Percentiles rank a stretch among this genome's conserved stretches.
Conservation (phyloP, 2,888 invertebrate species). For the Ophion ventricosus region DNA sequence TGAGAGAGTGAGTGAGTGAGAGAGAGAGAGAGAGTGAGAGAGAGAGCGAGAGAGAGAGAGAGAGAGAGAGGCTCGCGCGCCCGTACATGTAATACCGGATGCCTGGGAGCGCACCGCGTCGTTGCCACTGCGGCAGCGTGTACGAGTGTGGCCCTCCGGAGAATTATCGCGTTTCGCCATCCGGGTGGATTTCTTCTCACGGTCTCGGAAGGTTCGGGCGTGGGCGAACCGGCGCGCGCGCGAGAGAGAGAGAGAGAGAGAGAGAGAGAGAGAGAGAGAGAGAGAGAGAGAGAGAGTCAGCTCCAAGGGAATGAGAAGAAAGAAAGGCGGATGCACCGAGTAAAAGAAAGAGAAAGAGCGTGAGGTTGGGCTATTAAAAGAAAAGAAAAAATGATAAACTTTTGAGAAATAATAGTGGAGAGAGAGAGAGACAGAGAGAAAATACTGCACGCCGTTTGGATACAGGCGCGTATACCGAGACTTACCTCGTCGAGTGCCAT, state of each 20-base stretch:
- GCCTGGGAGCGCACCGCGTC: conserved; percentile 35
- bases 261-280: background rate
- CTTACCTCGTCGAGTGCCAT: conserved; percentile 93
- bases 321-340: no score
- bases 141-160: conserved; percentile 37
- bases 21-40: no score
- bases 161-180: conserved; percentile 53
- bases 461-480: background rate
- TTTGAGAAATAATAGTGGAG: no score
- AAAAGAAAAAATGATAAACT: no score
- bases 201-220: conserved; percentile 57
- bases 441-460: background rate
- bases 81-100: conserved; percentile 42
- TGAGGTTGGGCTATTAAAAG: no score
- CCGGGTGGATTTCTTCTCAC: conserved; percentile 57
- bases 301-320: no score
- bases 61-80: no score
- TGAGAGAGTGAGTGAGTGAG: no score
- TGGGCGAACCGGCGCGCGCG: conserved; percentile 63
- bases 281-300: background rate
- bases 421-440: no score
- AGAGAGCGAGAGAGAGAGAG: no score
- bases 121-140: conserved; percentile 26
- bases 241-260: conserved; percentile 8
- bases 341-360: no score